Conservation (phyloP, 1,140 invertebrate species). For the Tetranychus cinnabarinus region DNA sequence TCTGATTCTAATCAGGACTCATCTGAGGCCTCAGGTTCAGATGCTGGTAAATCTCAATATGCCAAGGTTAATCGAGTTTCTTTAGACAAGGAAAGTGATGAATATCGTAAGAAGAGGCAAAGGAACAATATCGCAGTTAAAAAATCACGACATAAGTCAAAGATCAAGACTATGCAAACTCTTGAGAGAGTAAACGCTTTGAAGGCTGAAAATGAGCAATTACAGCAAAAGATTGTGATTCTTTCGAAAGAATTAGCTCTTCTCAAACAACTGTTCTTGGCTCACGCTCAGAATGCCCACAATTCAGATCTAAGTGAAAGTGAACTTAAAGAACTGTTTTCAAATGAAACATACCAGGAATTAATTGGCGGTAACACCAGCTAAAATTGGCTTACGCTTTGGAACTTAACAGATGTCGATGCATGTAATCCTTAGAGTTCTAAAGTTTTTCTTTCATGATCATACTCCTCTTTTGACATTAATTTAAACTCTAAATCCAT, state of each 20-base stretch:
- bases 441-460: not conserved
- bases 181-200: constrained; percentile 78
- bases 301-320: not conserved
- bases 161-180: constrained; percentile 71
- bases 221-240: constrained; percentile 74
- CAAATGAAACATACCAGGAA: not conserved
- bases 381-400: not conserved
- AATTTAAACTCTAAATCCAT: not conserved
- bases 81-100: constrained; percentile 69
- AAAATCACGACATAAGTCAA: constrained; percentile 87
- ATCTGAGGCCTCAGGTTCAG: not conserved
- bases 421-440: not conserved
- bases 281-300: not conserved
- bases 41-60: not conserved
- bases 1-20: not conserved
- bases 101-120: constrained; percentile 69
- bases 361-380: not conserved
- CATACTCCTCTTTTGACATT: not conserved
- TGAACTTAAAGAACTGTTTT: not conserved
- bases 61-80: not conserved
- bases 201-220: constrained; percentile 68
- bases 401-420: not conserved
- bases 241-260: constrained; percentile 77
- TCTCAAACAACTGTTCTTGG: constrained; percentile 40
- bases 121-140: constrained; percentile 90